phyloP scores from a whole-genome alignment of 1,140 invertebrate genomes.

The Drosophila kepulauana region DNA sequence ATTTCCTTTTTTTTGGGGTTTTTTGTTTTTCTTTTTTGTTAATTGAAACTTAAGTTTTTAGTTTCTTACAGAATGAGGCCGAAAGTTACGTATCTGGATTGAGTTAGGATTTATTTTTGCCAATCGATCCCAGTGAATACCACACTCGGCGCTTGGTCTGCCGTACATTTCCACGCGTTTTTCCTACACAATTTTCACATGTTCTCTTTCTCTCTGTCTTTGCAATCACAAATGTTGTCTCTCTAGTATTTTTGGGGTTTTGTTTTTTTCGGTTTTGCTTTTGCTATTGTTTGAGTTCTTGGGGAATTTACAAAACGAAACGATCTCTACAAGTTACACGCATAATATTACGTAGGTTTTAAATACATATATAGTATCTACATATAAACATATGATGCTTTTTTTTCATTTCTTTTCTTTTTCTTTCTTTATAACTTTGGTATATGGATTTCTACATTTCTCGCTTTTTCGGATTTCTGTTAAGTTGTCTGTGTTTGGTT shows the following conservation, averaged over 20 bases:
- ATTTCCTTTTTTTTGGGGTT: slow-evolving; percentile 13
- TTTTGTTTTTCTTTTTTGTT: slow-evolving; percentile 17
- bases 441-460: slow-evolving; percentile 79
- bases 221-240: slow-evolving; percentile 47
- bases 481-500: slow-evolving; percentile 12
- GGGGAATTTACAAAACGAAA: slow-evolving; percentile 76
- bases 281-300: slow-evolving; percentile 35
- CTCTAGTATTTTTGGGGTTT: slow-evolving; percentile 41
- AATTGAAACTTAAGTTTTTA: slow-evolving; percentile 65
- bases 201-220: slow-evolving; percentile 11
- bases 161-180: slow-evolving; percentile 25
- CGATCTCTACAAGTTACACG: slow-evolving; percentile 70
- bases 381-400: slow-evolving; percentile 78
- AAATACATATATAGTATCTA: slow-evolving; percentile 74
- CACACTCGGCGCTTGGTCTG: slow-evolving; percentile 41
- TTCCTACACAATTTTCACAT: slow-evolving; percentile 14
- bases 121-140: slow-evolving; percentile 41
- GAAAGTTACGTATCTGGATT: slow-evolving; percentile 85
- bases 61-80: slow-evolving; percentile 85
- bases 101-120: slow-evolving; percentile 52
- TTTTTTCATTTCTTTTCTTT: slow-evolving; percentile 25
- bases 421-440: slow-evolving; percentile 71
- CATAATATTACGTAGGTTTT: slow-evolving; percentile 56
- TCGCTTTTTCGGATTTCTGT: slow-evolving; percentile 10
- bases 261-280: slow-evolving; percentile 49